Conservation (phyloP, 2,888 invertebrate genomes). For the Corythucha ciliata region DNA sequence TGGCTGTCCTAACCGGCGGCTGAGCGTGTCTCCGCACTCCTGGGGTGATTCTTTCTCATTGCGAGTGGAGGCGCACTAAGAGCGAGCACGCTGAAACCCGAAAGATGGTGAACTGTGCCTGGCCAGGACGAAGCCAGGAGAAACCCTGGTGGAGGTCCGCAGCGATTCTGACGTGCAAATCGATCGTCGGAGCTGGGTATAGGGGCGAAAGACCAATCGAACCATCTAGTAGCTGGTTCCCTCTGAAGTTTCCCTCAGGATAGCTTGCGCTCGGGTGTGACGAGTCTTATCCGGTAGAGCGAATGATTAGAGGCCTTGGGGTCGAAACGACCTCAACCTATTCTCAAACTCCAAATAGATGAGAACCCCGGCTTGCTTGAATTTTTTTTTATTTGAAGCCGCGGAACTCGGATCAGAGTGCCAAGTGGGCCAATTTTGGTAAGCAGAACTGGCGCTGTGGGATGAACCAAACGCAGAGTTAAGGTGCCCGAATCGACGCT, state of each 20-base stretch:
- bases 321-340: conserved; percentile 61
- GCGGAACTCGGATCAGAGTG: conserved; percentile 43
- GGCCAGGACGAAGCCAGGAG: conserved; percentile 60
- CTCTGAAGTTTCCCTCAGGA: conserved; percentile 65
- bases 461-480: conserved; percentile 58
- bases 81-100: conserved; percentile 61
- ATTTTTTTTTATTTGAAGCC: conserved; percentile 45
- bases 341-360: conserved; percentile 71
- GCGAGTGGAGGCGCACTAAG: conserved; percentile 45
- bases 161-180: conserved; percentile 71
- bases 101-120: conserved; percentile 66
- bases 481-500: conserved; percentile 56
- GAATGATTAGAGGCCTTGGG: conserved; percentile 64
- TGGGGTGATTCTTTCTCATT: background rate
- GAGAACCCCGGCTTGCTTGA: conserved; percentile 52
- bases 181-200: conserved; percentile 30
- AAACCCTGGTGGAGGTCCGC: conserved; percentile 62
- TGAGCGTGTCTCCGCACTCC: background rate
- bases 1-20: conserved; percentile 19
- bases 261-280: conserved; percentile 44
- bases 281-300: conserved; percentile 60
- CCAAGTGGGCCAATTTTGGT: conserved; percentile 42
- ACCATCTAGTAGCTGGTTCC: conserved; percentile 50
- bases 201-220: conserved; percentile 31
- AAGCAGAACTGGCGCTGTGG: conserved; percentile 44